Evolutionary conservation across 2,113 vertebrate genomes (phyloP).

Genomic region (Aldabrachelys gigantea): DNA sequence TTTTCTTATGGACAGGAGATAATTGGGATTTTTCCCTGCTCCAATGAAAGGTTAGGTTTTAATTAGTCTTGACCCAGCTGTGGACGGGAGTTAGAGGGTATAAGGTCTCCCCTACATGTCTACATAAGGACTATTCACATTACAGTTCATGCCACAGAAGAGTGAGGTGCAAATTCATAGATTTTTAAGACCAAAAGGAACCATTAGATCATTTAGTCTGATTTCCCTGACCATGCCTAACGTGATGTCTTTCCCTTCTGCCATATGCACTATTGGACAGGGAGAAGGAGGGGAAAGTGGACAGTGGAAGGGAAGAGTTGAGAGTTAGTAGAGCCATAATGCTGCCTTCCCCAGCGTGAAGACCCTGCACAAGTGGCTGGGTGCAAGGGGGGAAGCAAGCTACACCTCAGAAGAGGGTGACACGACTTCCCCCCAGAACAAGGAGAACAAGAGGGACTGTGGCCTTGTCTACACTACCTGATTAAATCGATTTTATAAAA

Average conservation of each 20-base stretch:
- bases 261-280: background rate
- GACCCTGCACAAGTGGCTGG: background rate
- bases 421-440: background rate
- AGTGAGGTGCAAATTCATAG: background rate
- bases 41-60: background rate
- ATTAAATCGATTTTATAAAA: too few species aligned
- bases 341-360: background rate
- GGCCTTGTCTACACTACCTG: too few species aligned
- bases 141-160: background rate
- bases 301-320: background rate
- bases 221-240: background rate
- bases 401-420: background rate
- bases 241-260: background rate
- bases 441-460: background rate
- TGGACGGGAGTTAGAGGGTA: background rate
- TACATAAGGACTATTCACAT: background rate
- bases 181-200: background rate
- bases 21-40: background rate
- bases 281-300: background rate
- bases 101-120: background rate
- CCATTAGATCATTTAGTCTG: background rate
- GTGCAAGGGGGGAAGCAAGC: background rate
- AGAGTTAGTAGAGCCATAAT: background rate
- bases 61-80: background rate
- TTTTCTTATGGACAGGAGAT: rapidly evolving